Evolutionary conservation across 2,113 vertebrate genomes (phyloP).

Genomic region (Pluvialis apricaria): DNA sequence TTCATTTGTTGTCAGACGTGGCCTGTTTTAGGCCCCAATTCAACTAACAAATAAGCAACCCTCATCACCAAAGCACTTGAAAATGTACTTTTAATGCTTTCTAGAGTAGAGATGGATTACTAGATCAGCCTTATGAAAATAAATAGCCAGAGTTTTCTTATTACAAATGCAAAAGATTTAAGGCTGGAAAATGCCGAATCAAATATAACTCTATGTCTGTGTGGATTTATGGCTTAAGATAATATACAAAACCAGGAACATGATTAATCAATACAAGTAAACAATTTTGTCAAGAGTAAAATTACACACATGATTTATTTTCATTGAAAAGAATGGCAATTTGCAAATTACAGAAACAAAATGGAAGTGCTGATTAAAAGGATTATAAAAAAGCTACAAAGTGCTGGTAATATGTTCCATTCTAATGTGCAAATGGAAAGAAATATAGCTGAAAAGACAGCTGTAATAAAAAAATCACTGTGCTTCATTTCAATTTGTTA

Average conservation of each 20-base stretch:
- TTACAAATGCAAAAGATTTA: neutral
- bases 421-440: conserved; percentile 13
- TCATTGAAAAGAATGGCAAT: neutral
- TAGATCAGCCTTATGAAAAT: conserved; percentile 22
- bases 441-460: conserved; percentile 11
- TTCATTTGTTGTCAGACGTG: neutral
- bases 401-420: neutral
- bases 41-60: conserved; percentile 21
- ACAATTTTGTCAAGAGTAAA: conserved; percentile 18
- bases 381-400: conserved; percentile 15
- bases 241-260: neutral
- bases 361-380: conserved; percentile 21
- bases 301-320: neutral
- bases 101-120: conserved; percentile 32
- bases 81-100: conserved; percentile 49
- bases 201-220: neutral
- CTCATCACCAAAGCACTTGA: neutral
- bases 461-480: neutral
- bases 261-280: conserved; percentile 26
- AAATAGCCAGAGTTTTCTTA: conserved; percentile 27
- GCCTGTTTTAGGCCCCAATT: neutral
- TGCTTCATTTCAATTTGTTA: neutral
- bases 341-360: conserved; percentile 35
- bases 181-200: neutral
- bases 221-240: conserved; percentile 14